These are phyloP conservation scores for Cynaeus angustus DNA, from an alignment of 2,888 invertebrate species.

Conservation along the genomic window DNA sequence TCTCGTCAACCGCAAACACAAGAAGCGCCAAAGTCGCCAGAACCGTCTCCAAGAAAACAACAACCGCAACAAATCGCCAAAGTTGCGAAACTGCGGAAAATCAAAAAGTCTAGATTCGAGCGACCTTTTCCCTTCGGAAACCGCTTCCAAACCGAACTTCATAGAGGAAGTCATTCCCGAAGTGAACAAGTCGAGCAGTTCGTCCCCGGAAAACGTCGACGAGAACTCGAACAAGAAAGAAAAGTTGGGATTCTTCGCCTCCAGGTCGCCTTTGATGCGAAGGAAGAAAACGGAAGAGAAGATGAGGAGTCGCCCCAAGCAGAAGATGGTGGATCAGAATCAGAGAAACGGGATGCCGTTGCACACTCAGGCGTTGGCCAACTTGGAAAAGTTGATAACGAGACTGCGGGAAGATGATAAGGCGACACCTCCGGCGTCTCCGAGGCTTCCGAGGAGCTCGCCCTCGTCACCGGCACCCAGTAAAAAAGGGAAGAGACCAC, in stretches of 20 bases:
- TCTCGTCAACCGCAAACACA: slow-evolving; percentile 77
- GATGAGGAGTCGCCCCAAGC: slow-evolving; percentile 63
- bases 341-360: slow-evolving; percentile 63
- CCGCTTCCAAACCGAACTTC: slow-evolving; percentile 51
- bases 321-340: slow-evolving; percentile 53
- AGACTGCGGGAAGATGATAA: slow-evolving; percentile 75
- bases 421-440: slow-evolving; percentile 72
- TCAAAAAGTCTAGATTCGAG: slow-evolving; percentile 91
- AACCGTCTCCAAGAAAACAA: slow-evolving; percentile 54
- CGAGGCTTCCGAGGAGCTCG: slow-evolving; percentile 83
- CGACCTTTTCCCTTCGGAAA: slow-evolving; percentile 78
- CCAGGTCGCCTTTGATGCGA: slow-evolving; percentile 68
- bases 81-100: slow-evolving; percentile 80
- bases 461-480: slow-evolving; percentile 83
- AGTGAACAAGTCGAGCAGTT: slow-evolving; percentile 53
- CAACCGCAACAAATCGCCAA: slow-evolving; percentile 69
- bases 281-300: slow-evolving; percentile 66
- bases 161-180: slow-evolving; percentile 67
- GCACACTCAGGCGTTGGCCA: slow-evolving; percentile 75
- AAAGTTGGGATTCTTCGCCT: slow-evolving; percentile 68
- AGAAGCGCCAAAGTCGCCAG: slow-evolving; percentile 60
- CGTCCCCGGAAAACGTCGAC: slow-evolving; percentile 43
- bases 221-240: slow-evolving; percentile 62
- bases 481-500: slow-evolving; percentile 82
- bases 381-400: slow-evolving; percentile 76